These are phyloP conservation scores for Hipposideros larvatus DNA, from an alignment of 2,797 vertebrate species.

Conservation along the genomic window DNA sequence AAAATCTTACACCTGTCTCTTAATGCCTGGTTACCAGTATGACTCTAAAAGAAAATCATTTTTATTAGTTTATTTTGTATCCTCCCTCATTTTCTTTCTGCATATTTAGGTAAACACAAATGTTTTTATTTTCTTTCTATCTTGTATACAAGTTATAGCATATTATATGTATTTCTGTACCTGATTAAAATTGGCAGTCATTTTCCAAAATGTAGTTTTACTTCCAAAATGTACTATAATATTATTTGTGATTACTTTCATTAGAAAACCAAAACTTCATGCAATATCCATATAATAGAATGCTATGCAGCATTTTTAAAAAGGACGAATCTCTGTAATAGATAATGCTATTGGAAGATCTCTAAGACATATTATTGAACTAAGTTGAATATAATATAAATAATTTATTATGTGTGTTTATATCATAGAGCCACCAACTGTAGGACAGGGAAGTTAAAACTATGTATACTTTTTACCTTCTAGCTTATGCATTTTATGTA, in stretches of 20 bases:
- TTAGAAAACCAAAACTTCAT: conserved; percentile 41
- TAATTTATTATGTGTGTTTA: background rate
- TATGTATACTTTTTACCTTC: background rate
- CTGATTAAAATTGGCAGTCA: background rate
- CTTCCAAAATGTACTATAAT: conserved; percentile 21
- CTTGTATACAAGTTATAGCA: background rate
- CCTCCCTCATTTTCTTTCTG: background rate
- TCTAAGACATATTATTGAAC: background rate
- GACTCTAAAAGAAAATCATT: background rate
- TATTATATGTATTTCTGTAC: background rate
- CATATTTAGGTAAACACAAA: background rate
- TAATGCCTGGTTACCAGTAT: background rate
- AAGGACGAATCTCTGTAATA: background rate
- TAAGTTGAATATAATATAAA: background rate
- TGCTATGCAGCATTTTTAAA: background rate
- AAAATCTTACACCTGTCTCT: background rate
- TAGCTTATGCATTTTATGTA: background rate
- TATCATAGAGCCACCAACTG: background rate
- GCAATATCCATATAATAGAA: background rate
- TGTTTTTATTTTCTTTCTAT: conserved; percentile 1
- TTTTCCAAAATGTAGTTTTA: background rate
- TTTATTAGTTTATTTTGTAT: conserved; percentile 38
- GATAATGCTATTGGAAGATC: background rate
- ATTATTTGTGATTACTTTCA: conserved; percentile 47
- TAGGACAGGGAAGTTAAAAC: background rate